Evolutionary conservation across 2,113 vertebrate genomes (phyloP), one percentile per base, ranked within the genome.

Genomic region (Aegotheles bennettii): DNA sequence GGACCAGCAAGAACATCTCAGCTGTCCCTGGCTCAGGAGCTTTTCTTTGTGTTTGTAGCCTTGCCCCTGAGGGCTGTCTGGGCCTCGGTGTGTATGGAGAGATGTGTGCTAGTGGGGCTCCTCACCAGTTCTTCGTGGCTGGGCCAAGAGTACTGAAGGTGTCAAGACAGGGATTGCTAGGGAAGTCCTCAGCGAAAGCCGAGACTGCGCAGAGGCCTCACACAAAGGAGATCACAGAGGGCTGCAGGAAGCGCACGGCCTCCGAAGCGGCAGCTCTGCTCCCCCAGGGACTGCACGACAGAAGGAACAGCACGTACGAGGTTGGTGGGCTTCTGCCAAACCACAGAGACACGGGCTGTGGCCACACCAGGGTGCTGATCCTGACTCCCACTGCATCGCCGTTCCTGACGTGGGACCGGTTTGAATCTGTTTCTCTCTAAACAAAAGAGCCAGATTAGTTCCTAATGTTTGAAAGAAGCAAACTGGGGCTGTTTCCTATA

Each of bases 261-360:
- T 93, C 25, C 45, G 13, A 24, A 47, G 86, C 64, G 36, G 91
- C 93, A 59, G 87, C 91, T 79, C 89, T 1, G 35, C 91, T 95
- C 87, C 95, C 95, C 71, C 0, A 5, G 96, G 95, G 96, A 76
- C 54, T 0, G 50, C 47, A 53, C 57, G 70, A 95, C 95, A 95
- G 95, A 95, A 18, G 94, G 87, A 96, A 77, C 90, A 4, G 96
- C 96, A 97, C 94, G 96, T 97, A 96, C 77, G 16, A 93, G 89
- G 61, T 16, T 2, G 88, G 87, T 56, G 84, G 61, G 89, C 65
- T 87, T 36, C 94, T 69, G 95, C 78, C 94, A 65, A 65, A 16
- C 10, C 38, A 2, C 29, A 15, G 90, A 33, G 88, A 9, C 40
- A 4, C 2, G 28, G 95, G 61, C 93, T 1, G 6, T 0, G 36